Base-by-base conservation (phyloP, 2,888 invertebrate species). In the Therioaphis trifolii region DNA sequence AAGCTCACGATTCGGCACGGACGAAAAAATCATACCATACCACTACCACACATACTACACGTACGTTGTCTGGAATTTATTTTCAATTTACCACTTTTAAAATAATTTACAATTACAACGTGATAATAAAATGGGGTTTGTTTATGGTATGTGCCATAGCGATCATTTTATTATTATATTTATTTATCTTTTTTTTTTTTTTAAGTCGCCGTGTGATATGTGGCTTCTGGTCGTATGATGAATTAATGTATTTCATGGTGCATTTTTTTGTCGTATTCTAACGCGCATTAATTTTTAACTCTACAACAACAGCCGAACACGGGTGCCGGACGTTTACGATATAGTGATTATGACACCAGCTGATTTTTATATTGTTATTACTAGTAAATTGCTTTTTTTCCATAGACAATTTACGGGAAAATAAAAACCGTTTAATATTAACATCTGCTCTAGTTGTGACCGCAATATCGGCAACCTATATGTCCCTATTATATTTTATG, bases 291-390 rank as follows among this genome's bases (percentile, higher is more conserved):
- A 46, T 76, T 29, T 76, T 46, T 63, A 63, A 76, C 76, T 29
- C 76, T 46, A n/a, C n/a, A 63, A 46, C 63, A n/a, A 61, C 76
- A 15, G 63, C 58, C 76, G 76, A 76, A 76, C 76, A 29, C 63
- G 63, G 63, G 46, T 63, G 61, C 61, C 76, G 76, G 46, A 76
- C 61, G 61, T 46, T 76, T 46, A 52, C 14, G 9, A 55, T 55
- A 74, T 35, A 35, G 66, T 52, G 66, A 68, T 78, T 68, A 78
- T 78, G 77, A 78, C 66, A 78, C 77, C 77, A 78, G 77, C 77
- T 78, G 77, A 78, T 52, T 78, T 78, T 78, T 78, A 66, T 68
- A 68, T n/a, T 58, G 52, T 29, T 72, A 68, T 58, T 58, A 46
- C 52, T 12, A 7, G 35, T 78, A 78, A 78, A 78, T 78, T 78